Evolutionary conservation across 2,113 vertebrate genomes (phyloP).

Genomic region (Erythrolamprus reginae): DNA sequence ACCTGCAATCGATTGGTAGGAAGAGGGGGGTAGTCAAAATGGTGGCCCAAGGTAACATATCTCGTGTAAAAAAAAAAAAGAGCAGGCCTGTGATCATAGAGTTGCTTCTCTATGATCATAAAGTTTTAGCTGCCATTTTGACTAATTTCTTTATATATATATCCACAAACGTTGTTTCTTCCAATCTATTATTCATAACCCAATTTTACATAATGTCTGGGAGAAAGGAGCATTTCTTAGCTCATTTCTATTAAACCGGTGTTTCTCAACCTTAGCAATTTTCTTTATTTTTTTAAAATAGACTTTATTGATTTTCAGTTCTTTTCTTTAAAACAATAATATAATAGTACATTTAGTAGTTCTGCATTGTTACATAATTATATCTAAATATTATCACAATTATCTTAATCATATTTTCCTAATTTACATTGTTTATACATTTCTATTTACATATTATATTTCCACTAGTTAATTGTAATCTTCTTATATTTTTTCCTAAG

Average conservation of each 20-base stretch:
- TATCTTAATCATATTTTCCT: too few species aligned
- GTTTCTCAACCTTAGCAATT: neutral
- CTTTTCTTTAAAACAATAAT: too few species aligned
- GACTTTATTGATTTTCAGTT: too few species aligned
- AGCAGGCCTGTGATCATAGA: neutral
- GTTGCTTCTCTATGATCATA: neutral
- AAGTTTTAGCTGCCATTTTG: neutral
- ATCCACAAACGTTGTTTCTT: neutral
- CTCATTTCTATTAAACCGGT: neutral
- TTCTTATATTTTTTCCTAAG: too few species aligned
- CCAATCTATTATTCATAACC: neutral
- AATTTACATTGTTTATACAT: too few species aligned
- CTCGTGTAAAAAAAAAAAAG: neutral
- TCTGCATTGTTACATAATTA: too few species aligned
- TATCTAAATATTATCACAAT: too few species aligned
- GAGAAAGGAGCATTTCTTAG: neutral
- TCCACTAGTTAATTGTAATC: too few species aligned
- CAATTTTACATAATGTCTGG: neutral
- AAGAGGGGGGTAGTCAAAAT: neutral
- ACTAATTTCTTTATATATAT: too few species aligned
- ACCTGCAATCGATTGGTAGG: neutral
- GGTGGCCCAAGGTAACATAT: neutral
- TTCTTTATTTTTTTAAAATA: too few species aligned
- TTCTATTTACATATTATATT: too few species aligned
- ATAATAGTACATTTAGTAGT: too few species aligned